Evolutionary conservation across 2,797 vertebrate genomes (phyloP).

Genomic region (Hyperoplus lanceolatus): DNA sequence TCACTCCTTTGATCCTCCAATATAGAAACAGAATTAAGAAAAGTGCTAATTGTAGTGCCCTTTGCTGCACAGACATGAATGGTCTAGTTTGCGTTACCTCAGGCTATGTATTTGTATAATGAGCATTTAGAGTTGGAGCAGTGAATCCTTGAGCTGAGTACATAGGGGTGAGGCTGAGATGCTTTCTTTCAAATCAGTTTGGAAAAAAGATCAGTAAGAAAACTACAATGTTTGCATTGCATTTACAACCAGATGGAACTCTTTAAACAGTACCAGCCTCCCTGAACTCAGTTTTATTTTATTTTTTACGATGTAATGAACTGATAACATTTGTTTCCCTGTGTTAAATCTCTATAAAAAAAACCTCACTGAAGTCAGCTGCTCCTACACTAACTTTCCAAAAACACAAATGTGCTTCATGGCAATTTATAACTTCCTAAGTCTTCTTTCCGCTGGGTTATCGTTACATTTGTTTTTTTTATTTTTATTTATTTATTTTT

Average conservation of each 20-base stretch:
- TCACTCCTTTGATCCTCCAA: slow-evolving; percentile 72
- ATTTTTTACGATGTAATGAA: background rate
- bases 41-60: slow-evolving; percentile 77
- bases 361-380: background rate
- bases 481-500: too few relatives aligned
- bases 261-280: slow-evolving; percentile 2
- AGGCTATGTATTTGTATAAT: slow-evolving; percentile 85
- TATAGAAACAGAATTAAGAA: slow-evolving; percentile 69
- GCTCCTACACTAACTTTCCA: background rate
- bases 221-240: slow-evolving; percentile 6
- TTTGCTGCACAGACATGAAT: slow-evolving; percentile 71
- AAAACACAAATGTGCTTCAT: background rate
- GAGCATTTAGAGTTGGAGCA: slow-evolving; percentile 74
- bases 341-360: background rate
- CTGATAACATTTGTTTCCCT: background rate
- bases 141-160: slow-evolving; percentile 56
- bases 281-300: background rate
- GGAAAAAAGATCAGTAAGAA: slow-evolving; percentile 25
- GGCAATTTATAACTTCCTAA: background rate
- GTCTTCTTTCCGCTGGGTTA: background rate
- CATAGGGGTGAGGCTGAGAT: slow-evolving; percentile 54
- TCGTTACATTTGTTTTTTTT: background rate
- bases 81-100: slow-evolving; percentile 80
- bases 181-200: slow-evolving; percentile 36
- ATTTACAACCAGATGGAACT: slow-evolving; percentile 9